A percentile compares a stretch with the other conserved stretches of the same genome.
Evolutionary conservation across 2,113 vertebrate species (phyloP).

Genomic region (Tetraodon nigroviridis): DNA sequence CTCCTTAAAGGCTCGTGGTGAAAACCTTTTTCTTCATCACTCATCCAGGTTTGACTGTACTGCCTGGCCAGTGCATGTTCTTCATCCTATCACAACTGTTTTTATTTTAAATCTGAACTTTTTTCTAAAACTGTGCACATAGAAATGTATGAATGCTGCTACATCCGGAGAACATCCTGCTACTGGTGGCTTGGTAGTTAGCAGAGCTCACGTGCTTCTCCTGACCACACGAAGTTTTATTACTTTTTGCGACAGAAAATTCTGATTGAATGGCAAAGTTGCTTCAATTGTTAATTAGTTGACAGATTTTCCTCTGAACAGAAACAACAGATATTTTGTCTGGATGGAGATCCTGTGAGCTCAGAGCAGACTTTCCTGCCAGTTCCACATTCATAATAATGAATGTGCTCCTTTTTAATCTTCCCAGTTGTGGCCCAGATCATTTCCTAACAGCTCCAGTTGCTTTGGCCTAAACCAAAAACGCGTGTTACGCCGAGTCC

Average conservation of each 20-base stretch:
- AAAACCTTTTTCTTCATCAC: background rate
- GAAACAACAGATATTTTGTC: background rate
- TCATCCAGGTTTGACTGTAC: no score
- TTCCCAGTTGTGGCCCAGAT: background rate
- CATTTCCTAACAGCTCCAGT: background rate
- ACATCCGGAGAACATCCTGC: no score
- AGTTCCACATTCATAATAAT: background rate
- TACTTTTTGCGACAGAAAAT: no score
- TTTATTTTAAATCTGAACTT: no score
- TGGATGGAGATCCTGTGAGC: background rate
- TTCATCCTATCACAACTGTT: background rate
- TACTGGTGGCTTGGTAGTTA: no score
- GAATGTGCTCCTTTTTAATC: background rate
- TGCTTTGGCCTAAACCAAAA: constrained; percentile 9
- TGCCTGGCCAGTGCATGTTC: no score
- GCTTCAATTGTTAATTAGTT: no score
- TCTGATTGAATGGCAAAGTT: background rate
- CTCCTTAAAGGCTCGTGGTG: constrained; percentile 17
- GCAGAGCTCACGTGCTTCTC: no score
- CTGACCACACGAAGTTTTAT: no score
- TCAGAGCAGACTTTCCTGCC: background rate
- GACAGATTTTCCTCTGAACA: background rate
- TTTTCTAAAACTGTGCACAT: background rate
- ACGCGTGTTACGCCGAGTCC: constrained; percentile 5
- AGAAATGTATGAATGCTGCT: no score